Evolutionary conservation across 2,113 vertebrate species (phyloP).

Genomic region (Pteropus alecto): DNA sequence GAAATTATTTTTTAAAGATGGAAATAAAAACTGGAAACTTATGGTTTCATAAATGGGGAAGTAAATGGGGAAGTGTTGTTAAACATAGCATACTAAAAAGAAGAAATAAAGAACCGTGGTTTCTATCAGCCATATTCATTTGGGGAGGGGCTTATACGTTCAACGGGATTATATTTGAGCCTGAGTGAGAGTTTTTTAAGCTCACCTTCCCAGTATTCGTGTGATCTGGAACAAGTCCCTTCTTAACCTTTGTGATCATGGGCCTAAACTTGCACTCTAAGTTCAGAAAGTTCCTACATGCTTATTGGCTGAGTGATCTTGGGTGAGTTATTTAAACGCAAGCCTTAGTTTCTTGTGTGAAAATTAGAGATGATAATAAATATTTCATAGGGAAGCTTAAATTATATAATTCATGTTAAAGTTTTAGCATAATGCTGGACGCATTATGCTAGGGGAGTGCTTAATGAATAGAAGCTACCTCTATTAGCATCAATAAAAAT

Average conservation of each 20-base stretch:
- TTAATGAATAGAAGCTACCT: not conserved
- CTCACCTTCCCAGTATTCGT: not conserved
- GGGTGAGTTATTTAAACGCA: not conserved
- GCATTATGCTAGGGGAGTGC: not conserved
- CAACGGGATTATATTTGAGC: not conserved
- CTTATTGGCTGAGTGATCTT: not conserved
- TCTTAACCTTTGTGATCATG: not conserved
- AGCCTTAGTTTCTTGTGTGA: not conserved
- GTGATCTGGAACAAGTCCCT: not conserved
- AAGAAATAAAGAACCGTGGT: not conserved
- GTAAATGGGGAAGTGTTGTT: not conserved
- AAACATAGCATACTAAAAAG: not conserved
- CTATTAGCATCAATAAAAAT: not conserved
- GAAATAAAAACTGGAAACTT: not conserved
- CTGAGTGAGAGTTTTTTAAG: not conserved
- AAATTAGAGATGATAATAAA: not conserved
- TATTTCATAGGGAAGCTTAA: not conserved
- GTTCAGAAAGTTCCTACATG: not conserved
- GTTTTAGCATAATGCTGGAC: not conserved
- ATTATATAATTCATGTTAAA: not conserved
- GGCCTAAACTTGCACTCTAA: not conserved
- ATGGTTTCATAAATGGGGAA: not conserved
- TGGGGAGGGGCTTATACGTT: not conserved
- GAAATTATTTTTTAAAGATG: conserved; percentile 22
- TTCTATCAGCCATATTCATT: not conserved